Percentiles rank a stretch among this genome's conserved stretches.
Conservation (phyloP, 2,113 vertebrate genomes). For the Aptenodytes forsteri region DNA sequence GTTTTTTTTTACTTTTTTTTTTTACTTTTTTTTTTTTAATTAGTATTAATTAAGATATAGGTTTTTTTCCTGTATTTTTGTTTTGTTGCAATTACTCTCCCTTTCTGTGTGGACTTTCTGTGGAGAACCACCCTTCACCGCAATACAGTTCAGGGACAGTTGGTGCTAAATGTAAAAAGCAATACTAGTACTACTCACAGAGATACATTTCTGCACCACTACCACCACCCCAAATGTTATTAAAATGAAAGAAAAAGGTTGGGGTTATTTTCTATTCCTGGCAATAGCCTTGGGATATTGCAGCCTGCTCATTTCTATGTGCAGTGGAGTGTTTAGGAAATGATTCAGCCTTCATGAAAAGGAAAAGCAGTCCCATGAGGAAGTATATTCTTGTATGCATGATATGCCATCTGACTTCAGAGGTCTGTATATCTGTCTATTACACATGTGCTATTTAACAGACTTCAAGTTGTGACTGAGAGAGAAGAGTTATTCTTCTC, state of each 20-base stretch:
- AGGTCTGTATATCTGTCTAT: not conserved
- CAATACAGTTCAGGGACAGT: not conserved
- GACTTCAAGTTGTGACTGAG: not conserved
- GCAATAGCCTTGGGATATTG: not conserved
- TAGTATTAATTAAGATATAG: not conserved
- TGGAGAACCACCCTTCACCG: not conserved
- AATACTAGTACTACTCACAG: not conserved
- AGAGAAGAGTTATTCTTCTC: not conserved
- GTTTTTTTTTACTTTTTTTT: not conserved
- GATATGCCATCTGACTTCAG: not conserved
- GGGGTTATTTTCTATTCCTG: not conserved
- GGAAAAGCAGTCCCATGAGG: not conserved
- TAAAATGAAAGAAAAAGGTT: not conserved
- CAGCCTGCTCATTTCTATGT: not conserved
- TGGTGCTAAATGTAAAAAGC: not conserved
- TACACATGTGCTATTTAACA: not conserved
- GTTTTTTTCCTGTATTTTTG: not conserved
- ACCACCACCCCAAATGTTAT: not conserved
- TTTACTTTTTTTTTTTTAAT: not conserved
- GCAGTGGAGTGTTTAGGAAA: not conserved
- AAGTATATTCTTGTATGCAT: not conserved
- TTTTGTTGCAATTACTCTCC: not conserved
- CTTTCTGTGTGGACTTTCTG: not conserved
- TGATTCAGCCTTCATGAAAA: not conserved
- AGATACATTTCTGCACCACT: not conserved